Evolutionary conservation across 2,888 invertebrate genomes (phyloP).

Genomic region (Saturnia japonica): DNA sequence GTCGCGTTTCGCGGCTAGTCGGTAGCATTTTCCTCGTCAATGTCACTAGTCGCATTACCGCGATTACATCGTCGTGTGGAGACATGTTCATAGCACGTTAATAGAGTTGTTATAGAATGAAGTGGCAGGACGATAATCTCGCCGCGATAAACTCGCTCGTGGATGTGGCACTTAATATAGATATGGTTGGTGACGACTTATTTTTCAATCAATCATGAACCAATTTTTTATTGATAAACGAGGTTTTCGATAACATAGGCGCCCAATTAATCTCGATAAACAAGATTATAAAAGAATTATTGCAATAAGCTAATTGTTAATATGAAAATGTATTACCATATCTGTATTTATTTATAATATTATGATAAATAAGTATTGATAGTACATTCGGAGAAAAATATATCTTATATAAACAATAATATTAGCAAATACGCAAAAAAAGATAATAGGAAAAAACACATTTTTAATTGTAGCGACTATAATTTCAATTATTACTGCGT

Average conservation of each 20-base stretch:
- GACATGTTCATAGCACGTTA: too few species aligned
- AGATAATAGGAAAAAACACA: background rate
- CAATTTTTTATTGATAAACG: background rate
- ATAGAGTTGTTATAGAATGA: too few species aligned
- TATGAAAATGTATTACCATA: background rate
- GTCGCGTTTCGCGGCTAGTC: too few species aligned
- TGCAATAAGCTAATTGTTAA: background rate
- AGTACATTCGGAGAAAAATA: background rate
- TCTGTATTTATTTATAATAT: slow-evolving; percentile 5
- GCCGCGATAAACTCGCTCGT: too few species aligned
- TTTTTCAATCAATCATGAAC: background rate
- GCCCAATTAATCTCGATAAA: background rate
- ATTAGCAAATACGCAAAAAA: background rate
- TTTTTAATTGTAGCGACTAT: background rate
- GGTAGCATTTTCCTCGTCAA: too few species aligned
- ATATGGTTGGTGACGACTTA: background rate
- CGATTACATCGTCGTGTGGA: too few species aligned
- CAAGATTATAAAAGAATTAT: background rate
- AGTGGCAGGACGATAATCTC: too few species aligned
- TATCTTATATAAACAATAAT: slow-evolving; percentile 5
- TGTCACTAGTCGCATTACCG: too few species aligned
- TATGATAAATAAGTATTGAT: background rate
- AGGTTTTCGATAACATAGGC: background rate
- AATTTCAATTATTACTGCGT: background rate
- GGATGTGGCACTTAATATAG: too few species aligned